Base-by-base conservation (phyloP, 1,140 invertebrate genomes). In the Drosophila parabipectinata region DNA sequence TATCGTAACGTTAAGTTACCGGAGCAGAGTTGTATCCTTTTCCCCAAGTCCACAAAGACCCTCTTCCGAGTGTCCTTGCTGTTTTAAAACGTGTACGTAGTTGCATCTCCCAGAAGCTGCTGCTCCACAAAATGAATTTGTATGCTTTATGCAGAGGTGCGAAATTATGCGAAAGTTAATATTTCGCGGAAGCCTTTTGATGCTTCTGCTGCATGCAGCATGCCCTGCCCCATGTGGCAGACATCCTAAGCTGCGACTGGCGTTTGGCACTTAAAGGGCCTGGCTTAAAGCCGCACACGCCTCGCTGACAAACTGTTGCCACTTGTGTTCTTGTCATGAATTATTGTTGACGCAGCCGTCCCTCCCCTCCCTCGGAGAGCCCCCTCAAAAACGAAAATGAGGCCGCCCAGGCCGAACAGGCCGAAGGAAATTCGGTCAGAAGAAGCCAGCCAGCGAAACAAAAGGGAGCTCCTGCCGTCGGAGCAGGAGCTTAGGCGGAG, bases 281-380 rank as follows among this genome's bases (percentile, higher is more conserved):
- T 24, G 44, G 15, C 57, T 85, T 85, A 76, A 87, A 85, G 82
- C 64, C 77, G 67, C 66, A 69, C 62, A 56, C 75, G 67, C 64
- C 63, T 50, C 51, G 64, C 83, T 87, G 82, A 87, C 83, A 87
- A 87, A 87, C 82, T 87, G 83, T 87, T 87, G 83, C 83, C 83
- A 87, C 84, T 88, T 87, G 83, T 82, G 67, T 85, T 54, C 54
- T 80, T 67, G 69, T 80, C 64, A 82, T 87, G 82, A 87, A 87
- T 87, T 87, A 87, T 87, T 87, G 82, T 87, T 88, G 83, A 73
- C 78, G 62, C 74, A 57, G 56, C 59, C 81, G 53, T 34, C 41
- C 21, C 21, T 9, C 32, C 32, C 60, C 37, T 28, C 37, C 39
- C 39, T 32, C 21, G 39, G 39, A 44, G 5, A 26, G 39, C 26